Base-by-base conservation (phyloP, 2,888 invertebrate species). In the Lumbricus terrestris region DNA sequence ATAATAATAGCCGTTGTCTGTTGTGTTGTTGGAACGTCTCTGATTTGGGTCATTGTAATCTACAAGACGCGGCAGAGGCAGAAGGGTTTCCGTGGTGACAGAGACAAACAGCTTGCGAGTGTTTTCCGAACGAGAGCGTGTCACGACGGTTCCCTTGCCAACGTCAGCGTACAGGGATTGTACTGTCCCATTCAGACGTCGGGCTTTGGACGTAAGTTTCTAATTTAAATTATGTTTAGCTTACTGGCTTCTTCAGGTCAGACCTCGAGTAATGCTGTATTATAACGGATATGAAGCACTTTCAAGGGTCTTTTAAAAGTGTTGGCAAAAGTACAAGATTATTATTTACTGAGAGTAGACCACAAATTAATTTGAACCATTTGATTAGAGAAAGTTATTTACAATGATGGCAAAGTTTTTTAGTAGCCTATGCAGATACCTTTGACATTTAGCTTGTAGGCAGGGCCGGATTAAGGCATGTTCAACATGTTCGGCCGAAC, bases 31-130 rank as follows among this genome's bases (percentile, higher is more conserved):
- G 97, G 97, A n/a, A 98, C 98, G 16, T 97, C 98, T 0, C 96
- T 97, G 33, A 96, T 98, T 90, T 98, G 98, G 98, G 97, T 98
- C 89, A 97, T 97, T 90, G 97, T 98, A 92, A 97, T 98, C 93
- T 97, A 97, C 95, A 97, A 97, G 94, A 97, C 97, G 11, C 96
- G 97, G 92, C 96, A 97, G 95, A 93, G 94, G 34, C 37, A 85
- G 85, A 40, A 40, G 40, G 40, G 89, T 23, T 38, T 54, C 37
- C 54, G 29, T 6, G 89, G 37, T 6, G 89, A 89, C 33, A 37
- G 35, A 37, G 37, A 85, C 34, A 85, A 85, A 85, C 35, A 23
- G 5, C 37, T 85, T 34, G 85, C 85, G 8, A 37, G 35, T 35
- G 85, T 33, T 85, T 85, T 35, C 85, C 34, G 85, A 35, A 23